Evolutionary conservation across 2,113 vertebrate species (phyloP).

Genomic region (Hippocampus zosterae): DNA sequence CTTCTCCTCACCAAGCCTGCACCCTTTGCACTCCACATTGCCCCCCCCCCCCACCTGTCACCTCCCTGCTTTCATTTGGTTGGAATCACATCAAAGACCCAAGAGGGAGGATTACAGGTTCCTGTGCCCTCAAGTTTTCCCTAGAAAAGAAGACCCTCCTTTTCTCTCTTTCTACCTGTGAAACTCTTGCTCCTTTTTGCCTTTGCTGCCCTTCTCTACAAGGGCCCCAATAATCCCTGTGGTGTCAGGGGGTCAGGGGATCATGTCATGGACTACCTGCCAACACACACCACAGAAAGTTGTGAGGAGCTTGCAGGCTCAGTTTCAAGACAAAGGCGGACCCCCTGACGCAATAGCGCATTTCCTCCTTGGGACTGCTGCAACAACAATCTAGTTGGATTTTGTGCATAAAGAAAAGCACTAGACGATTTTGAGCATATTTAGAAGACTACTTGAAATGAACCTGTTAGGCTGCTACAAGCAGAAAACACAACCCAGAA

Average conservation of each 20-base stretch:
- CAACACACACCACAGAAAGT: too few species aligned
- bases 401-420: background rate
- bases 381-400: background rate
- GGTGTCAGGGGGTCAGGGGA: constrained; percentile 52
- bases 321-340: background rate
- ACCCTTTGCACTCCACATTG: constrained; percentile 23
- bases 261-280: constrained; percentile 19
- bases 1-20: constrained; percentile 3
- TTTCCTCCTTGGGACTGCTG: background rate
- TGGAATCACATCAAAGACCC: constrained; percentile 63
- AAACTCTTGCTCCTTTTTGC: constrained; percentile 21
- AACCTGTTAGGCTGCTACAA: background rate
- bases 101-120: constrained; percentile 57
- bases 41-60: constrained; percentile 5
- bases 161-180: constrained; percentile 21
- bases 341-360: background rate
- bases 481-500: too few species aligned
- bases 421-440: background rate
- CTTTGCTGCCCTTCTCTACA: constrained; percentile 20
- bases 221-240: constrained; percentile 52
- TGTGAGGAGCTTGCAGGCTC: constrained; percentile 9
- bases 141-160: constrained; percentile 19
- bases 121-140: constrained; percentile 39
- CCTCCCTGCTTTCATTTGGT: constrained; percentile 40
- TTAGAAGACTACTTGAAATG: background rate